Base-by-base conservation (phyloP, 1,140 invertebrate genomes). In the Phthorimaea operculella region DNA sequence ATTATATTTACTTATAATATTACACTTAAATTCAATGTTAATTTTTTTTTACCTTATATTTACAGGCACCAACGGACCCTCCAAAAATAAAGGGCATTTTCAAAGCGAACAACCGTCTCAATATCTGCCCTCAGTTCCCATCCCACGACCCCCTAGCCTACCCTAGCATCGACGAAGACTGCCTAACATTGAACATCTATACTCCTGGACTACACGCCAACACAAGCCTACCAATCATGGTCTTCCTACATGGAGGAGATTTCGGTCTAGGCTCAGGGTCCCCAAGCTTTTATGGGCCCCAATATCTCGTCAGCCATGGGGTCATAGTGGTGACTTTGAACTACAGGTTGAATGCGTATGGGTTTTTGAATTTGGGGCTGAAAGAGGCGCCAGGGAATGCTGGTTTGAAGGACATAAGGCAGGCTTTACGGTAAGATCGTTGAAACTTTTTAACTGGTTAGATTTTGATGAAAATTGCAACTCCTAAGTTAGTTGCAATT, bases 361-460 rank as follows among this genome's bases (percentile, higher is more conserved):
- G 90, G 1, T 93, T 93, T 67, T 76, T 93, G 0, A 90, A 89
- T 62, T 84, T 92, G 4, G 89, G 68, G 66, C 89, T 72, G 11
- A 53, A 66, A 33, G 86, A 87, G 36, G 85, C 83, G 1, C 80
- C 82, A 9, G 82, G 82, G 9, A 85, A 85, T 33, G 80, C 80
- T 53, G 82, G 82, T 0, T 58, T 85, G 9, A 85, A 85, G 45
- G 82, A 93, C 70, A 90, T 91, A 63, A 86, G 90, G 39, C 70
- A 81, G 9, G 90, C 89, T 10, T 74, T 93, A 9, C 76, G 87
- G 57, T 28, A 28, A 28, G 21, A 4, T 28, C n/a, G n/a, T n/a
- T n/a, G n/a, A n/a, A n/a, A n/a, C n/a, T n/a, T n/a, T n/a, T n/a
- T n/a, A n/a, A n/a, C n/a, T n/a, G n/a, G n/a, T n/a, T n/a, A n/a